Evolutionary conservation across 2,888 invertebrate species (phyloP).

Genomic region (Geophilus truncorum): DNA sequence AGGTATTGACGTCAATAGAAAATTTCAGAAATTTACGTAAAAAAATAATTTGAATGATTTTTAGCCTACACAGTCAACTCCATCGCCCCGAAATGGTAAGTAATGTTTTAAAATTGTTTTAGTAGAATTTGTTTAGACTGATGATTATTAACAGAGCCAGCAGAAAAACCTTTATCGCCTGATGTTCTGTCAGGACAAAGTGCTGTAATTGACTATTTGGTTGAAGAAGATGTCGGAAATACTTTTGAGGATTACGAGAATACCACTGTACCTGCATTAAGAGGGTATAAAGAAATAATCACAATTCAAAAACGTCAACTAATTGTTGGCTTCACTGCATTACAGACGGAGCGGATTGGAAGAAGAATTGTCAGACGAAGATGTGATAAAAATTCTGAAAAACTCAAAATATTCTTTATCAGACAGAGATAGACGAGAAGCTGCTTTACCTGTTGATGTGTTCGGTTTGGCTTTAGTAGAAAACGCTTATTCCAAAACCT

Average conservation of each 20-base stretch:
- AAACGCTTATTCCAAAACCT: conserved; percentile 84
- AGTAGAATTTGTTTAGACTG: not conserved
- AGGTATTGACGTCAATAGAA: conserved; percentile 56
- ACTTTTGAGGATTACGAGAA: conserved; percentile 86
- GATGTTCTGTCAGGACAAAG: not conserved
- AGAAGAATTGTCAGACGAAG: conserved; percentile 28
- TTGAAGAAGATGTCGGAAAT: not conserved
- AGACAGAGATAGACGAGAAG: conserved; percentile 56
- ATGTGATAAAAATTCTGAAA: conserved; percentile 35
- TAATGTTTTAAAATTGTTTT: not conserved
- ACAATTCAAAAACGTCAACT: not conserved
- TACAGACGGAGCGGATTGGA: not conserved
- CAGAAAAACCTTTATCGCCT: conserved; percentile 15
- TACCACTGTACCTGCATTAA: conserved; percentile 71
- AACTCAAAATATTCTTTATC: conserved; percentile 45
- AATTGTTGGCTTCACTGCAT: not conserved
- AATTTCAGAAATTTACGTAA: not conserved
- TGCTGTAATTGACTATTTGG: not conserved
- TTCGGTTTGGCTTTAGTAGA: conserved; percentile 87
- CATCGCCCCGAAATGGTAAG: not conserved
- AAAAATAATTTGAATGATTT: not conserved
- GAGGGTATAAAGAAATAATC: conserved; percentile 60
- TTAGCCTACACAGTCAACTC: not conserved
- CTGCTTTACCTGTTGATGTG: conserved; percentile 81
- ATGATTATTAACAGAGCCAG: not conserved